Conservation (phyloP, 2,888 invertebrate genomes). For the Xestoiulus laeticollis region DNA sequence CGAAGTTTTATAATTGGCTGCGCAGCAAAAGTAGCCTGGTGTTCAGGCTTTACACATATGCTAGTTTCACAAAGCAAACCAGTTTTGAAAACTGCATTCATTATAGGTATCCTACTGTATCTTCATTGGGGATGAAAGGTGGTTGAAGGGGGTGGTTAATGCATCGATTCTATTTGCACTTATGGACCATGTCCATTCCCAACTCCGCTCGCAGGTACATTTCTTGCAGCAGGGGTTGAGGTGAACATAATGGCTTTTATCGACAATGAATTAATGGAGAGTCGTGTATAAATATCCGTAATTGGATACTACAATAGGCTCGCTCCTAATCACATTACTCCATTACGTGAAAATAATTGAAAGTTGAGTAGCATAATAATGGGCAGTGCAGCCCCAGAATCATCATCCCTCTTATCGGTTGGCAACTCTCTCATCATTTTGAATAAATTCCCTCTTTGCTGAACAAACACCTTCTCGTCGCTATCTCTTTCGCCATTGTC, state of each 20-base stretch:
- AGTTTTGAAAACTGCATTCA: too few species aligned
- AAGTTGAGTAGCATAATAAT: slow-evolving; percentile 43
- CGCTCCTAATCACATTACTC: slow-evolving; percentile 33
- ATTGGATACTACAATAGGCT: slow-evolving; percentile 31
- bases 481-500: slow-evolving; percentile 27
- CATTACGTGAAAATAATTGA: slow-evolving; percentile 41
- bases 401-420: slow-evolving; percentile 41
- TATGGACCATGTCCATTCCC: background rate
- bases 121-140: background rate
- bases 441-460: slow-evolving; percentile 40
- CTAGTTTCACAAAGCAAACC: too few species aligned
- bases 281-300: slow-evolving; percentile 38
- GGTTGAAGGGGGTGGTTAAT: background rate
- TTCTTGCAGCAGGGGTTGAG: slow-evolving; percentile 6
- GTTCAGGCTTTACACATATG: too few species aligned
- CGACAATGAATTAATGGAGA: slow-evolving; percentile 39
- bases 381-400: slow-evolving; percentile 27
- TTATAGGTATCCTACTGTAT: background rate
- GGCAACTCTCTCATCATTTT: background rate
- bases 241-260: slow-evolving; percentile 34
- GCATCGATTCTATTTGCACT: slow-evolving; percentile 36
- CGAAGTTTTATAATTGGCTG: too few species aligned
- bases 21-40: too few species aligned
- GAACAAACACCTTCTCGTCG: slow-evolving; percentile 29
- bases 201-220: background rate